phyloP scores from a whole-genome alignment of 2,113 vertebrate species.

The Catharus bicknelli region DNA sequence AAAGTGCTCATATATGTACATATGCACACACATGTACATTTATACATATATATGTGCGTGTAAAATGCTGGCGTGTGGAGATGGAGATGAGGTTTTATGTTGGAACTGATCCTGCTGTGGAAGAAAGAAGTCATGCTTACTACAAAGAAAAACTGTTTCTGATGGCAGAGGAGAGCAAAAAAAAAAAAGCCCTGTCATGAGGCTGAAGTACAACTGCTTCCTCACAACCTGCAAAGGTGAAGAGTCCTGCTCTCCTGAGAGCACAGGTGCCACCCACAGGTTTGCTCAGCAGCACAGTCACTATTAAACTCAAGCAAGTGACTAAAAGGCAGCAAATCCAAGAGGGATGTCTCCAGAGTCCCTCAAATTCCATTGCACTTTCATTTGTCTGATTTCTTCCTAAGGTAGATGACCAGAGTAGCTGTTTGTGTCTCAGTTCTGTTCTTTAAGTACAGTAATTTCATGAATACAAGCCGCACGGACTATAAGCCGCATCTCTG shows the following conservation, averaged over 20 bases:
- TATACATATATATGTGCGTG: rapidly evolving
- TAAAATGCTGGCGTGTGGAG: neutral
- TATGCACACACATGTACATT: no score
- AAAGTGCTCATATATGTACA: neutral
- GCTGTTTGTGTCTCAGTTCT: neutral
- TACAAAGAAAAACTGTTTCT: neutral
- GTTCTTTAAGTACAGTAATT: neutral
- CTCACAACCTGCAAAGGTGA: neutral
- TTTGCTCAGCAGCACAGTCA: neutral
- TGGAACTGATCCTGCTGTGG: neutral
- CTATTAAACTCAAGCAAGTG: neutral
- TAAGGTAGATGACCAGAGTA: neutral
- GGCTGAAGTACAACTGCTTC: neutral
- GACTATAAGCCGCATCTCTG: no score
- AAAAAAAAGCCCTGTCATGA: neutral
- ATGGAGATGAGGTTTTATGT: neutral
- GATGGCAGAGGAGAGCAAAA: neutral
- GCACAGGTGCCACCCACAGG: neutral
- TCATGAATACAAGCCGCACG: no score
- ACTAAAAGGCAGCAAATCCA: neutral
- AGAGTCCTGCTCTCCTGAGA: neutral
- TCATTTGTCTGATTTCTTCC: neutral
- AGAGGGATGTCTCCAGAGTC: neutral
- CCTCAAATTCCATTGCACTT: neutral
- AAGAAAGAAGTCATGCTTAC: neutral